Evolutionary conservation across 2,797 vertebrate genomes (phyloP), one percentile per base, ranked within the genome.

Genomic region (Agapornis canus): DNA sequence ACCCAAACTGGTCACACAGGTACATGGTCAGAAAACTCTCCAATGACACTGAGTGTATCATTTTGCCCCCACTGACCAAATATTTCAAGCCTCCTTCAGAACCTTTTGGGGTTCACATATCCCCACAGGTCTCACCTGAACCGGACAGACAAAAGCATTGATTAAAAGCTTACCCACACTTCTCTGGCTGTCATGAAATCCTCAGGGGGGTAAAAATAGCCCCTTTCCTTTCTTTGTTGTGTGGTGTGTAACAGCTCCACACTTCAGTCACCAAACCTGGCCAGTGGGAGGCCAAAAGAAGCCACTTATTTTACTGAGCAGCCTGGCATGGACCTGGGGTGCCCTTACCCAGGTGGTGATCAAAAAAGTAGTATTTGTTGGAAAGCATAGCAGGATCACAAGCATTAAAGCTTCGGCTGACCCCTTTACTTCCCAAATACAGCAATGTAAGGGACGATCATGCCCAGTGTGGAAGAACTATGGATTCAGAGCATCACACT

Each of bases 361-460:
- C 51, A 35, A 92, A 51, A 45, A 82, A 63, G 11, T 5, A 32
- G 3, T 15, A 39, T 51, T 73, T 60, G 3, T 13, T 59, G 47
- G 47, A 39, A 93, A 70, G 42, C 31, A 39, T 0, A 1, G 23
- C 57, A 75, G 61, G 27, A 31, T 22, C 22, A 56, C 23, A 73
- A 66, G 13, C 26, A 10, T 35, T 45, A 26, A n/a, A 0, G 0
- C 37, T 78, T 81, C 0, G 0, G 17, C 61, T 51, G 71, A 75
- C 23, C 13, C 17, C 11, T 76, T 72, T 11, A 22, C 78, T 81
- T 75, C 29, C 49, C 42, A 51, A 56, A 75, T 13, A 27, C 4
- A 2, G 13, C 25, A 37, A 21, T 8, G 2, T 15, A 19, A 17
- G 43, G 52, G 31, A 80, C 19, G 51, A 51, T 88, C 70, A 80